Conservation (phyloP, 1,140 invertebrate species). For the Nephila pilipes region DNA sequence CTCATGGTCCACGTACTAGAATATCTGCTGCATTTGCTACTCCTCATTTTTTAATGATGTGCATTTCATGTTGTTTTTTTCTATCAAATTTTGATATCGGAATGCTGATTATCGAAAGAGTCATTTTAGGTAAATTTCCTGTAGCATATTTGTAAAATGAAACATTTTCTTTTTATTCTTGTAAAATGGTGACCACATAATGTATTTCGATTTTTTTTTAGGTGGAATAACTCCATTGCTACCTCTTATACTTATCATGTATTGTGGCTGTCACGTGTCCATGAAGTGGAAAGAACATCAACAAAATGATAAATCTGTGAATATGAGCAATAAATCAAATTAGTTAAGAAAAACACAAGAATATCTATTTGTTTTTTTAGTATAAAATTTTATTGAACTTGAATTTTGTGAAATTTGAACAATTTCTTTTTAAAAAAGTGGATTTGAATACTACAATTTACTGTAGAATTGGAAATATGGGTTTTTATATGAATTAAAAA, state of each 20-base stretch:
- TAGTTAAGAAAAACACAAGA: not conserved
- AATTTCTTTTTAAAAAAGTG: no score
- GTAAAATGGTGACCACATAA: no score
- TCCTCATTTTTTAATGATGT: conserved; percentile 76
- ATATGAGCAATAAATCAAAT: not conserved
- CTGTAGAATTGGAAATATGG: no score
- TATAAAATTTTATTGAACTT: no score
- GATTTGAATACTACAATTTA: no score
- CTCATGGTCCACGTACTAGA: not conserved
- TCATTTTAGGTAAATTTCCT: conserved; percentile 48
- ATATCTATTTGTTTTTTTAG: no score
- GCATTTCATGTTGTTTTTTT: conserved; percentile 78
- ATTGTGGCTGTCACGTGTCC: conserved; percentile 76
- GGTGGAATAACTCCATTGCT: conserved; percentile 48
- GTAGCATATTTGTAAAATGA: no score
- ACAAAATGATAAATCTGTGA: not conserved
- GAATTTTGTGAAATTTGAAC: no score
- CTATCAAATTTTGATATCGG: conserved; percentile 78
- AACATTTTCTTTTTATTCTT: no score
- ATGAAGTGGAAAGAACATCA: conserved; percentile 36
- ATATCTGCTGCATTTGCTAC: conserved; percentile 59
- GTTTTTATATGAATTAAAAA: not conserved
- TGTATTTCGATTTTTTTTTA: no score
- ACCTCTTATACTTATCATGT: conserved; percentile 66
- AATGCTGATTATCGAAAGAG: conserved; percentile 40